Evolutionary conservation across 2,797 vertebrate genomes (phyloP).

Genomic region (Phrynocephalus guinanensis): DNA sequence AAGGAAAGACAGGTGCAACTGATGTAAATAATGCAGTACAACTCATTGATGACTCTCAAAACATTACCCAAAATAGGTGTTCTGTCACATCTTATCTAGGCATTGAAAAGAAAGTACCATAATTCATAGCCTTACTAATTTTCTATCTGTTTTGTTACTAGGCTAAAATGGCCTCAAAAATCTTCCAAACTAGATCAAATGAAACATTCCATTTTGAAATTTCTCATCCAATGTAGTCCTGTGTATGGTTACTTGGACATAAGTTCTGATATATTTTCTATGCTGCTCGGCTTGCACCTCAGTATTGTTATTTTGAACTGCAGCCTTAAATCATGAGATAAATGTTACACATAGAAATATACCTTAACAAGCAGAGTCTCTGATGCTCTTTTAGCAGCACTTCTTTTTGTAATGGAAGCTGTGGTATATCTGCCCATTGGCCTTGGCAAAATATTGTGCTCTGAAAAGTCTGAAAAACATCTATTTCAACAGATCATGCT

Average conservation of each 20-base stretch:
- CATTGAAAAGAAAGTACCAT: not conserved
- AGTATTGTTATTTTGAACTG: not conserved
- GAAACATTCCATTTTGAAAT: not conserved
- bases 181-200: not conserved
- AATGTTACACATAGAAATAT: not conserved
- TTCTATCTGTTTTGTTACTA: not conserved
- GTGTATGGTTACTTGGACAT: not conserved
- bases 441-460: not conserved
- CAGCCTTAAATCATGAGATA: not conserved
- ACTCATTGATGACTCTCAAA: not conserved
- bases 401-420: not conserved
- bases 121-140: not conserved
- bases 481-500: not conserved
- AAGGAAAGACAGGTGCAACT: not conserved
- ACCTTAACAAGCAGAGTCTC: not conserved
- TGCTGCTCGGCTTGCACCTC: not conserved
- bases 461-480: not conserved
- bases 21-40: not conserved
- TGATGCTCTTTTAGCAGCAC: not conserved
- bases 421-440: too few relatives aligned
- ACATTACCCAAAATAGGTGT: not conserved
- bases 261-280: not conserved
- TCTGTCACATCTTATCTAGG: not conserved
- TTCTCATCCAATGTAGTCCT: not conserved
- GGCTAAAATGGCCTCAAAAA: not conserved